These are phyloP conservation scores for Perizoma flavofasciatum DNA, from an alignment of 2,888 invertebrate genomes.

Conservation along the genomic window DNA sequence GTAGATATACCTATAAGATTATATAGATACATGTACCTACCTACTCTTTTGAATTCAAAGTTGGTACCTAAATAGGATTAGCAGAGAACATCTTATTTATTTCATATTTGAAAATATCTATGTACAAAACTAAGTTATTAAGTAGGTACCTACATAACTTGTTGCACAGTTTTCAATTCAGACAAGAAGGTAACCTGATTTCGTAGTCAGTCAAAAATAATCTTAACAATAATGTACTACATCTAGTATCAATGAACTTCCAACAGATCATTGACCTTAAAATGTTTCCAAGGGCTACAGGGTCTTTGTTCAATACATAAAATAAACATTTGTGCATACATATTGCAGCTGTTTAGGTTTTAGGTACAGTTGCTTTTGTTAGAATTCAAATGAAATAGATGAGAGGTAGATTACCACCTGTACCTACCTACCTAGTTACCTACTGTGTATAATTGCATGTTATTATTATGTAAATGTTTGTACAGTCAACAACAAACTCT, in stretches of 20 bases:
- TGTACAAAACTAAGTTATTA: too few species aligned
- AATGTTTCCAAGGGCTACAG: slow-evolving; percentile 42
- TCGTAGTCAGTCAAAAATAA: background rate
- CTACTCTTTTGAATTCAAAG: too few species aligned
- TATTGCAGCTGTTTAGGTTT: slow-evolving; percentile 44
- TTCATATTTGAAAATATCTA: too few species aligned
- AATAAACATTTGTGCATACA: slow-evolving; percentile 42
- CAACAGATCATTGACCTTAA: slow-evolving; percentile 43
- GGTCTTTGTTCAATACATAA: slow-evolving; percentile 26
- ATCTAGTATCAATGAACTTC: slow-evolving; percentile 35
- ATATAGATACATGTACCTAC: too few species aligned
- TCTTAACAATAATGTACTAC: slow-evolving; percentile 6
- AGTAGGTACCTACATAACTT: too few species aligned
- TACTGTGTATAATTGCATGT: slow-evolving; percentile 30
- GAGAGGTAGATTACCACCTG: slow-evolving; percentile 24
- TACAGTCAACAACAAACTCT: slow-evolving; percentile 16
- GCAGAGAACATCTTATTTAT: too few species aligned
- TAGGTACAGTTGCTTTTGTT: slow-evolving; percentile 28
- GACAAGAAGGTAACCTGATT: background rate
- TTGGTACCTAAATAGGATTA: too few species aligned
- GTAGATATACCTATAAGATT: too few species aligned
- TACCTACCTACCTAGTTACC: slow-evolving; percentile 19
- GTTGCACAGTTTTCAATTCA: background rate
- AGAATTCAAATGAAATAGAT: slow-evolving; percentile 32
- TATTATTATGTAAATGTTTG: slow-evolving; percentile 29